Evolutionary conservation across 2,888 invertebrate species (phyloP), one percentile per base, ranked within the genome.

Genomic region (Carcina quercana): DNA sequence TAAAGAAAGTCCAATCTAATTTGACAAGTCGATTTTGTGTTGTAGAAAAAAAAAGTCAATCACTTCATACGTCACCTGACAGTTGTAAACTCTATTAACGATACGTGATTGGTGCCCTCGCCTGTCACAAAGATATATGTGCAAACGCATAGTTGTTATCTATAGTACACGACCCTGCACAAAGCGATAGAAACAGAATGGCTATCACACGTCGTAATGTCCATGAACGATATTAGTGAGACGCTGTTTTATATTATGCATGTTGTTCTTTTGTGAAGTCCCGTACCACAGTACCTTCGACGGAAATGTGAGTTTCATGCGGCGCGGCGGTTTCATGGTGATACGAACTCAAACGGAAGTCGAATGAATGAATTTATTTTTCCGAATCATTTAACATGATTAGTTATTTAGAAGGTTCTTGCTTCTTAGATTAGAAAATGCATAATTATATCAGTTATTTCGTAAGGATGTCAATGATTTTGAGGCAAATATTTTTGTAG

Each of bases 91-190:
- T 25, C 11, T 12, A 37, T 32, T 38, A 46, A 47, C 39, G 40
- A 48, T 50, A 59, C 55, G 53, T 59, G 52, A 59, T 61, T 50
- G 54, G 50, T 39, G 45, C 40, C 41, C 48, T 47, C 38, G 58
- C 59, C 58, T 59, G 38, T 46, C 55, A 58, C 56, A 37, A 52
- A 38, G 45, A 50, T 53, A 44, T 48, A 57, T 61, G 61, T 68
- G 69, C 73, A 62, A 63, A 57, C 51, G 64, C 63, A 55, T 66
- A 63, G 57, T 46, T 25, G n/a, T 34, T 34, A 47, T 50, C 48
- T 50, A 47, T 71, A 73, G 71, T 39, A 47, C 56, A 72, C 68
- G 50, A 65, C 54, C 63, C 55, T 63, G 78, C 78, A 78, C 75
- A 62, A 70, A 64, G 63, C 57, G 59, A 55, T 69, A 69, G 67